phyloP scores from a whole-genome alignment of 2,113 vertebrate genomes.

The Pan paniscus region DNA sequence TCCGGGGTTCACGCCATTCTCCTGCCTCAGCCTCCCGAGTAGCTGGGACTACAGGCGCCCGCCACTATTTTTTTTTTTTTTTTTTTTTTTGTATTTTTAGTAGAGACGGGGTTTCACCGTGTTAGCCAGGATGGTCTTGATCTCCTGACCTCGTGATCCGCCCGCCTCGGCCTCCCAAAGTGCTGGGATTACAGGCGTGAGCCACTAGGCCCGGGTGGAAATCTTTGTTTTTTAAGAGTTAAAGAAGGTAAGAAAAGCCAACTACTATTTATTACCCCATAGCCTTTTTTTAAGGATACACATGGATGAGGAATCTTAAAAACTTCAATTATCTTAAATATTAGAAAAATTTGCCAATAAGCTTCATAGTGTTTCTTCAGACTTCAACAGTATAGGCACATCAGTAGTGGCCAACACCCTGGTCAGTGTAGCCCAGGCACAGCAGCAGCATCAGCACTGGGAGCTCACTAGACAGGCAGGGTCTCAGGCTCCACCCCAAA shows the following conservation, averaged over 20 bases:
- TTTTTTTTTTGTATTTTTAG: too few relatives aligned
- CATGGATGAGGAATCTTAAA: not conserved
- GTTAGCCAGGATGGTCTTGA: too few relatives aligned
- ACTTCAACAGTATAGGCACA: not conserved
- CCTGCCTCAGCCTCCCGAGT: too few relatives aligned
- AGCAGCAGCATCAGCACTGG: not conserved
- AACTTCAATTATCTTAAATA: not conserved
- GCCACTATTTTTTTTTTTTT: too few relatives aligned
- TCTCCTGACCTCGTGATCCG: too few relatives aligned
- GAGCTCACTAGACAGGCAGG: not conserved
- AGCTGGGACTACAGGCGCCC: too few relatives aligned
- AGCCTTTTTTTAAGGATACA: not conserved
- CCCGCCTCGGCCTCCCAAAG: too few relatives aligned
- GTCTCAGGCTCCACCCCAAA: not conserved
- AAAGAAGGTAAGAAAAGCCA: not conserved
- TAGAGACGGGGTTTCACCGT: too few relatives aligned
- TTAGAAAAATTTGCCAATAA: not conserved
- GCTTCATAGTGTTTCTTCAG: not conserved
- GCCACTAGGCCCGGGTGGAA: too few relatives aligned
- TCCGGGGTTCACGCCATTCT: too few relatives aligned
- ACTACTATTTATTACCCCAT: not conserved
- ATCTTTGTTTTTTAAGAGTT: not conserved
- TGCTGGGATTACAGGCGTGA: too few relatives aligned
- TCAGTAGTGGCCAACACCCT: not conserved
- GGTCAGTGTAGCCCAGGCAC: not conserved